phyloP scores from a whole-genome alignment of 2,797 vertebrate genomes.

The Clarias platycephalus region DNA sequence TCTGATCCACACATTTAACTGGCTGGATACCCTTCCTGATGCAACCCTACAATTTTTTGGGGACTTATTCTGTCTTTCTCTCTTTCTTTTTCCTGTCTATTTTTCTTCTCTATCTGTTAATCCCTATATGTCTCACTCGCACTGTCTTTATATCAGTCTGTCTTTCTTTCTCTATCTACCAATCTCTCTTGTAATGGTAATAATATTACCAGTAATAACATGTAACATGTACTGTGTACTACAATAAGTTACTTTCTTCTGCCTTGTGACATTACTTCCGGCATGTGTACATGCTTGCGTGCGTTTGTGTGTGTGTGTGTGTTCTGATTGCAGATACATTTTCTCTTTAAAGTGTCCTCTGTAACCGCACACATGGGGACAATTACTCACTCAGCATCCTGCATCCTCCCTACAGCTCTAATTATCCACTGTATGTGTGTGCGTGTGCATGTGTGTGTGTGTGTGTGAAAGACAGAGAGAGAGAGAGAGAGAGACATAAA shows the following conservation, averaged over 20 bases:
- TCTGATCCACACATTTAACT: no score
- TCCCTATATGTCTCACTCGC: neutral
- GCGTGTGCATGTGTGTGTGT: slow-evolving; percentile 32
- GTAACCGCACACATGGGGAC: slow-evolving; percentile 75
- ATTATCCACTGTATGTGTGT: slow-evolving; percentile 63
- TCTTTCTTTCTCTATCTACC: neutral
- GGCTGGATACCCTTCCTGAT: no score
- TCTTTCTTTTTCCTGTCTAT: neutral
- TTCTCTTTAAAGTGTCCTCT: slow-evolving; percentile 78
- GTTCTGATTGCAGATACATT: slow-evolving; percentile 73
- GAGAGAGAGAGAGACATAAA: neutral
- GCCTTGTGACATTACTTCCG: slow-evolving; percentile 59
- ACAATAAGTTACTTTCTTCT: slow-evolving; percentile 13
- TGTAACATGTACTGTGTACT: neutral
- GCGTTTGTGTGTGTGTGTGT: slow-evolving; percentile 5
- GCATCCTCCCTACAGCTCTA: slow-evolving; percentile 69
- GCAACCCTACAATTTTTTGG: no score
- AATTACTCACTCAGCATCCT: slow-evolving; percentile 64
- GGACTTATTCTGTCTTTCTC: neutral
- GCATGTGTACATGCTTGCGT: neutral
- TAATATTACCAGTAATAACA: neutral
- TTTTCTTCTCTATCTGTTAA: neutral
- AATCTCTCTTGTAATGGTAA: neutral
- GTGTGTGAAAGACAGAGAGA: neutral
- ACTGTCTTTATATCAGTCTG: neutral